phyloP scores from a whole-genome alignment of 2,888 invertebrate genomes.

The Pammene aurita region DNA sequence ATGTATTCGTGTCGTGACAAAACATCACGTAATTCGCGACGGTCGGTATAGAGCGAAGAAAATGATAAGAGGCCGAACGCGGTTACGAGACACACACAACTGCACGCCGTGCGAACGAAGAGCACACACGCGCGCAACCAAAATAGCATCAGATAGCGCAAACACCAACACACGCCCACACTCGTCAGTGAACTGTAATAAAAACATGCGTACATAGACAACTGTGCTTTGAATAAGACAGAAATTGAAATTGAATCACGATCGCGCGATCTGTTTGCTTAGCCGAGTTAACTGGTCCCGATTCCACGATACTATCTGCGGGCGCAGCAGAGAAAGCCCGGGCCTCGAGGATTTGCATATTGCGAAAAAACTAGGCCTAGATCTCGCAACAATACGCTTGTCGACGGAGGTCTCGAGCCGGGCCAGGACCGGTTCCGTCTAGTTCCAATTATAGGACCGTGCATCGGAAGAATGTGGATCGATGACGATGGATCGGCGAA shows the following conservation, averaged over 20 bases:
- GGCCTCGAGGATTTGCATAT: constrained; percentile 54
- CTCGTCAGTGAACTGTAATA: constrained; percentile 78
- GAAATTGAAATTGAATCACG: constrained; percentile 74
- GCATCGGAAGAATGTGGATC: constrained; percentile 64
- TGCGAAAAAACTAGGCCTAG: constrained; percentile 59
- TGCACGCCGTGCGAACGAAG: constrained; percentile 50
- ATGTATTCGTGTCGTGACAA: constrained; percentile 45
- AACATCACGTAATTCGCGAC: constrained; percentile 62
- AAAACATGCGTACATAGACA: constrained; percentile 75
- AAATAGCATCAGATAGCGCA: constrained; percentile 81
- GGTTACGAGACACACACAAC: constrained; percentile 69
- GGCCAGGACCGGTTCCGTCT: constrained; percentile 70
- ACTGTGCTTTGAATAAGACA: constrained; percentile 73
- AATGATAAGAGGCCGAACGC: constrained; percentile 76
- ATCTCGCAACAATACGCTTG: constrained; percentile 44
- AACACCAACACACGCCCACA: constrained; percentile 82
- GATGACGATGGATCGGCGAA: constrained; percentile 58
- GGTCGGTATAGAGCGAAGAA: constrained; percentile 61
- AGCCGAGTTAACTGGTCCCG: constrained; percentile 51
- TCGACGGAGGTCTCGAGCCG: constrained; percentile 50
- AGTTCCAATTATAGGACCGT: constrained; percentile 71
- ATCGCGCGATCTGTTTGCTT: constrained; percentile 67
- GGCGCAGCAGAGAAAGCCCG: constrained; percentile 58
- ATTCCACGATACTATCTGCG: constrained; percentile 23
- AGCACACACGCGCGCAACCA: constrained; percentile 60